Evolutionary conservation across 1,140 invertebrate genomes (phyloP).

Genomic region (Ptiloglossa arizonensis): DNA sequence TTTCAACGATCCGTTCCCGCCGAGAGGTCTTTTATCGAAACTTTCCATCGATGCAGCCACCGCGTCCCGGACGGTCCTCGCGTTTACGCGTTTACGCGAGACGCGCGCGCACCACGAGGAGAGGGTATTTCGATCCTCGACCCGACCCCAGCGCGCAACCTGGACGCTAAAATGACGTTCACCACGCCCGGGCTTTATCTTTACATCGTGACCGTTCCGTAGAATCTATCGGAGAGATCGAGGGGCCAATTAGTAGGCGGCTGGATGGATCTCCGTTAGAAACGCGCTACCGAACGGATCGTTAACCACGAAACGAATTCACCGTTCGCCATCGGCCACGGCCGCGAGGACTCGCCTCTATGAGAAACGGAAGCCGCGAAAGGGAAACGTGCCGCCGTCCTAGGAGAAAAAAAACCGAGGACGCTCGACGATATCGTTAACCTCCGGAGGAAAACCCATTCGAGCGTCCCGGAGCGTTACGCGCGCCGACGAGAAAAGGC

Average conservation of each 20-base stretch:
- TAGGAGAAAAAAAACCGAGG: not conserved
- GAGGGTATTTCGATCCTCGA: constrained; percentile 47
- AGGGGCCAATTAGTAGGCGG: constrained; percentile 41
- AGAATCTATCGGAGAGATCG: constrained; percentile 43
- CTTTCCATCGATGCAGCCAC: constrained; percentile 14
- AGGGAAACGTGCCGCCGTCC: no score
- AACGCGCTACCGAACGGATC: constrained; percentile 45
- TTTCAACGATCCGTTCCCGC: not conserved
- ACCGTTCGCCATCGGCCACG: no score
- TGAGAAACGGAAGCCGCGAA: not conserved
- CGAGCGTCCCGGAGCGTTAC: not conserved
- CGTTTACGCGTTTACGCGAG: not conserved
- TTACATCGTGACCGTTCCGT: constrained; percentile 50
- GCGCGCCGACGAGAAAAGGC: not conserved
- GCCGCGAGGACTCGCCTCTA: no score
- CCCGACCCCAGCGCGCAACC: constrained; percentile 39
- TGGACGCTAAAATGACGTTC: constrained; percentile 51
- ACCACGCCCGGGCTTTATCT: constrained; percentile 56
- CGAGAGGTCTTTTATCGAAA: not conserved
- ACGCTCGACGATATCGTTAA: constrained; percentile 16
- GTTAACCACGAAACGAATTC: constrained; percentile 28
- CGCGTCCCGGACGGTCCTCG: not conserved
- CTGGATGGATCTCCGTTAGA: constrained; percentile 43
- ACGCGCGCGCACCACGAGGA: not conserved
- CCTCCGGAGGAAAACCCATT: constrained; percentile 4